A percentile compares a stretch with the other conserved stretches of the same genome.
phyloP scores from a whole-genome alignment of 1,140 invertebrate genomes.

The Drosophila ficusphila region DNA sequence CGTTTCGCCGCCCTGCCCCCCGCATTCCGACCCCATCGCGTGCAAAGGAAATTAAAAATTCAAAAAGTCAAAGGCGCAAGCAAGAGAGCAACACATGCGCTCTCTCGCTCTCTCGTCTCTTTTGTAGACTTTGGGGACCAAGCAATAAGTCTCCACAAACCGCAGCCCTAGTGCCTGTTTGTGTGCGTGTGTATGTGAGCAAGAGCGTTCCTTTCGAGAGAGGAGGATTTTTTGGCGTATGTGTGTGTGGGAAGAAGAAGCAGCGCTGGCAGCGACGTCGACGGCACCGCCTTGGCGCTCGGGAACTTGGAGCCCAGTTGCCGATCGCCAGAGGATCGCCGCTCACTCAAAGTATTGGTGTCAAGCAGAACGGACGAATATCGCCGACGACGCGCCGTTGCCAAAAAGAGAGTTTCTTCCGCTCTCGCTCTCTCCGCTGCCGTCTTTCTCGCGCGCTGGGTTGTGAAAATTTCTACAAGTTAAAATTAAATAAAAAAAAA shows the following conservation, averaged over 20 bases:
- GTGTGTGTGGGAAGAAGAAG: conserved; percentile 45
- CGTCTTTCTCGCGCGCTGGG: conserved; percentile 36
- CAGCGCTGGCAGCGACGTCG: conserved; percentile 46
- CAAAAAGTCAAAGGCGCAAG: conserved; percentile 81
- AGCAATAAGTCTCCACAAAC: conserved; percentile 45
- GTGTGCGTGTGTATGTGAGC: conserved; percentile 14
- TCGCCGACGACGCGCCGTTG: conserved; percentile 47
- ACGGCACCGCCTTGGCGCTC: conserved; percentile 60
- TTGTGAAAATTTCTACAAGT: conserved; percentile 79
- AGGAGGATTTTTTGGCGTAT: conserved; percentile 60
- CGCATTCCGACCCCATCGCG: conserved; percentile 36
- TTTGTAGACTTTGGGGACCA: conserved; percentile 67
- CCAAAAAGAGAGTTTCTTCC: conserved; percentile 60
- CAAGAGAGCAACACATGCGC: conserved; percentile 24
- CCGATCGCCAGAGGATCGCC: conserved; percentile 67
- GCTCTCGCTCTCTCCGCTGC: conserved; percentile 29
- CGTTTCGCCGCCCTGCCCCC: conserved; percentile 67
- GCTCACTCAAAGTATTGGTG: conserved; percentile 67
- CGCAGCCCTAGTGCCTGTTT: conserved; percentile 42
- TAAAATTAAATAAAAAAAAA: conserved; percentile 58
- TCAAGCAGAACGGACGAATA: conserved; percentile 76
- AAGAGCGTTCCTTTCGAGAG: conserved; percentile 67
- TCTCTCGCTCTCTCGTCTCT: conserved; percentile 21
- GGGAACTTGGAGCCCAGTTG: conserved; percentile 45
- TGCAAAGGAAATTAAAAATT: conserved; percentile 82